Conservation (phyloP, 2,797 vertebrate genomes). For the Craterocephalus amniculus region DNA sequence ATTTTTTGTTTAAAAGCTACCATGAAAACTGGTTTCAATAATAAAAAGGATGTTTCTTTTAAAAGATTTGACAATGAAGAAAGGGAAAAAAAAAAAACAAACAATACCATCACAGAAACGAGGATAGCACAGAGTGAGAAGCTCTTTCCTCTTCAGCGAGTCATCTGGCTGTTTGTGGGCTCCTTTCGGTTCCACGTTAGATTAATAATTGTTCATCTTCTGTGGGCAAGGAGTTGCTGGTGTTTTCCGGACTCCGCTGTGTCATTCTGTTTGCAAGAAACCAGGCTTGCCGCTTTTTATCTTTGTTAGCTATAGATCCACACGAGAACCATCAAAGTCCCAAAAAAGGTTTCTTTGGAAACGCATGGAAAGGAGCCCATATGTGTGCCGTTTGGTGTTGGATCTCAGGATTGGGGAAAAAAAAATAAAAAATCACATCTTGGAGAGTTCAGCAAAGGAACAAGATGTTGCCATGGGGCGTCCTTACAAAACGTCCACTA, state of each 20-base stretch:
- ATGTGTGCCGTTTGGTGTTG: constrained; percentile 12
- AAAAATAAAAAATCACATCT: constrained; percentile 8
- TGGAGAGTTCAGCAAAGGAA: constrained; percentile 27
- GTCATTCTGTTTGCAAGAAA: constrained; percentile 36
- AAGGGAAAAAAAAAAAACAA: constrained; percentile 59
- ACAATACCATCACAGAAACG: constrained; percentile 59
- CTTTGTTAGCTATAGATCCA: constrained; percentile 23
- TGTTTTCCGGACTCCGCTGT: constrained; percentile 47
- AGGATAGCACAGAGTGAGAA: constrained; percentile 33
- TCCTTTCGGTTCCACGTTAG: constrained; percentile 1
- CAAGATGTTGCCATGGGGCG: constrained; percentile 10
- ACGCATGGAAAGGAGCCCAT: constrained; percentile 24
- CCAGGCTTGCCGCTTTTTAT: neutral
- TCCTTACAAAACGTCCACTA: constrained; percentile 43
- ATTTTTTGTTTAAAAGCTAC: constrained; percentile 1
- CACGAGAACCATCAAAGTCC: constrained; percentile 31
- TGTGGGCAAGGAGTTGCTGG: constrained; percentile 66
- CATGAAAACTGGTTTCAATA: constrained; percentile 21
- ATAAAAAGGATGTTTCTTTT: constrained; percentile 46
- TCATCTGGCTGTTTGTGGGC: constrained; percentile 1
- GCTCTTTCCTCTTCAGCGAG: constrained; percentile 36
- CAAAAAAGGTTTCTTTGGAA: constrained; percentile 45
- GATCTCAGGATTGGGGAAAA: constrained; percentile 4
- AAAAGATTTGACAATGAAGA: constrained; percentile 23
- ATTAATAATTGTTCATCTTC: constrained; percentile 14